phyloP scores from a whole-genome alignment of 2,888 invertebrate species.

The Entomobrya proxima region DNA sequence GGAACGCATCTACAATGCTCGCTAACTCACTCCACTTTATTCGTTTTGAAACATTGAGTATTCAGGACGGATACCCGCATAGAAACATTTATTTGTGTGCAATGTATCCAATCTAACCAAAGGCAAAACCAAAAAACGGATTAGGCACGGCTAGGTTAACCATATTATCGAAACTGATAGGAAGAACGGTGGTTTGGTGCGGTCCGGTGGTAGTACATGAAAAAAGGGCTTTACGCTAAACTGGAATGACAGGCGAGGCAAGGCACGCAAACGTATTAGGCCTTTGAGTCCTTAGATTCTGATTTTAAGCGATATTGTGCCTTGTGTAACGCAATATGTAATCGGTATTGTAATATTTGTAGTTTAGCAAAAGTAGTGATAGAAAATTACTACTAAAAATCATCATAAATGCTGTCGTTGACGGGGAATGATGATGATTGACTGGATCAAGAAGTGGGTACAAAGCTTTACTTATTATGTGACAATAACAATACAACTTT shows the following conservation, averaged over 20 bases:
- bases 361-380: conserved; percentile 30
- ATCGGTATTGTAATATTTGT: conserved; percentile 15
- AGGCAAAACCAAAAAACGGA: conserved; percentile 70
- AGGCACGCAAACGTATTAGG: conserved; percentile 49
- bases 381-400: conserved; percentile 42
- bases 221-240: conserved; percentile 50
- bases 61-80: not conserved
- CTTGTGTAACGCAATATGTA: conserved; percentile 36
- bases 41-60: not conserved
- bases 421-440: conserved; percentile 37
- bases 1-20: conserved; percentile 47
- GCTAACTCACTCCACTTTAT: conserved; percentile 2
- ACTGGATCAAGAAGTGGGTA: conserved; percentile 45
- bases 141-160: conserved; percentile 75
- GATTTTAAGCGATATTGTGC: conserved; percentile 5
- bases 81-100: not conserved
- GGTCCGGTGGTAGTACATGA: not conserved
- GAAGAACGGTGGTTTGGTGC: conserved; percentile 44
- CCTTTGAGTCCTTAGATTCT: conserved; percentile 18
- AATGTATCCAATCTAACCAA: conserved; percentile 24
- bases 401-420: conserved; percentile 1
- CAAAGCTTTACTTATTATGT: conserved; percentile 42
- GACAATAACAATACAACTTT: conserved; percentile 50
- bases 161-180: conserved; percentile 60
- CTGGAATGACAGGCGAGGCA: conserved; percentile 58